phyloP scores from a whole-genome alignment of 2,797 vertebrate species.

The Ataeniobius toweri region DNA sequence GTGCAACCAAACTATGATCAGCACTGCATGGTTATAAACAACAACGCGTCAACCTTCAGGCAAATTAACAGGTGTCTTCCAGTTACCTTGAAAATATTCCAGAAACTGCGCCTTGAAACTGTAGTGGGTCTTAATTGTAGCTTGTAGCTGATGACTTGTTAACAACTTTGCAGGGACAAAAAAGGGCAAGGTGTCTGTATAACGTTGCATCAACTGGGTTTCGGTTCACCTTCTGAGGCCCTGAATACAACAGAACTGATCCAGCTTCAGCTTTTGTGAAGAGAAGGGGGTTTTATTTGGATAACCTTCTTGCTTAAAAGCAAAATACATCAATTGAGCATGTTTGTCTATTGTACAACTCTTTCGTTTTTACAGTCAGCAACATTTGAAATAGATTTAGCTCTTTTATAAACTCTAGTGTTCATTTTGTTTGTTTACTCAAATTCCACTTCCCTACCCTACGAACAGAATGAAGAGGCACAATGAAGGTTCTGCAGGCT shows the following conservation, averaged over 20 bases:
- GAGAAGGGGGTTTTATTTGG: neutral
- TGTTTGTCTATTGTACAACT: neutral
- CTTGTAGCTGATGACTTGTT: slow-evolving; percentile 8
- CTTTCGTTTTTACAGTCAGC: too few relatives aligned
- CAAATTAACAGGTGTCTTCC: slow-evolving; percentile 17
- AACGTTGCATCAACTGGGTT: neutral
- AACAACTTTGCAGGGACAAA: slow-evolving; percentile 8
- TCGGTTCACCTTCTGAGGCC: neutral
- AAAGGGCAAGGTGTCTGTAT: neutral
- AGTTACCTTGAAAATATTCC: slow-evolving; percentile 11
- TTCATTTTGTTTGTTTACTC: too few relatives aligned
- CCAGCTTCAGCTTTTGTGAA: slow-evolving; percentile 39
- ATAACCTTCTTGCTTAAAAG: neutral
- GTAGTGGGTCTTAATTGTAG: slow-evolving; percentile 1
- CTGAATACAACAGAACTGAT: neutral
- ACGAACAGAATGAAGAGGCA: neutral
- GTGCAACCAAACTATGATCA: neutral
- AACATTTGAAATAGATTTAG: too few relatives aligned
- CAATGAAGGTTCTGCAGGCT: neutral
- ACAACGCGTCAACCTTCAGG: slow-evolving; percentile 19
- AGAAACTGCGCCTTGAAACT: neutral
- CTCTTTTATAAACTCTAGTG: too few relatives aligned
- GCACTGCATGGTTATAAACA: slow-evolving; percentile 5
- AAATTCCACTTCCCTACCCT: too few relatives aligned
- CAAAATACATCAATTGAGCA: neutral